Base-by-base conservation (phyloP, 2,888 invertebrate species). In the Drosophila anomalipes region DNA sequence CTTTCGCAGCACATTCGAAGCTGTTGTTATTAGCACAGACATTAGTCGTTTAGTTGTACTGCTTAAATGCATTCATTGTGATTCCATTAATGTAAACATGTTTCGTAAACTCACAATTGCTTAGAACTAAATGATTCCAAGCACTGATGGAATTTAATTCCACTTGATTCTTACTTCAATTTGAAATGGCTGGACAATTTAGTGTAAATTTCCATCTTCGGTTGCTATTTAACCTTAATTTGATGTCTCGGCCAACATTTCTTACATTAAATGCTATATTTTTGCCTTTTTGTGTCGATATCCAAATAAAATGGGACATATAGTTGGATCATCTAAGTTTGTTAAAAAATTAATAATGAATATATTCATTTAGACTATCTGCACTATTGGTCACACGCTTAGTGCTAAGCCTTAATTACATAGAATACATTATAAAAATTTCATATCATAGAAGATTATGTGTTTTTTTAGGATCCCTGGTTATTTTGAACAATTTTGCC, bases 401-500 rank as follows among this genome's bases (percentile, higher is more conserved):
- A 4, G 32, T 53, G 12, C 1, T 28, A 4, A 28, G 1, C 19
- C 2, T 16, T 7, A 2, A 16, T 19, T 51, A 3, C 2, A n/a
- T 16, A 10, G 19, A 30, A 3, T n/a, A 3, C 2, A 22, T 2
- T 22, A 19, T 35, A 10, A 3, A 16, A 28, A 10, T 26, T 3
- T 7, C 35, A 54, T 35, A 35, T 35, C 26, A 19, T 30, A 5
- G 7, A 30, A 10, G 14, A n/a, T 30, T 9, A 19, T 26, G 1
- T 35, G 33, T 1, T 5, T 22, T 5, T 22, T 39, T 41, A 7
- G 26, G 53, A 32, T 28, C 69, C 69, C 76, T 75, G 74, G 69
- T 33, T 33, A 19, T 41, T 72, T 53, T 44, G 30, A 70, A 59
- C 65, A 58, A 53, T 61, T 70, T 78, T 51, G 54, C 52, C 62